A percentile compares a stretch with the other conserved stretches of the same genome.
Evolutionary conservation across 1,140 invertebrate species (phyloP).

Genomic region (Marisa cornuarietis): DNA sequence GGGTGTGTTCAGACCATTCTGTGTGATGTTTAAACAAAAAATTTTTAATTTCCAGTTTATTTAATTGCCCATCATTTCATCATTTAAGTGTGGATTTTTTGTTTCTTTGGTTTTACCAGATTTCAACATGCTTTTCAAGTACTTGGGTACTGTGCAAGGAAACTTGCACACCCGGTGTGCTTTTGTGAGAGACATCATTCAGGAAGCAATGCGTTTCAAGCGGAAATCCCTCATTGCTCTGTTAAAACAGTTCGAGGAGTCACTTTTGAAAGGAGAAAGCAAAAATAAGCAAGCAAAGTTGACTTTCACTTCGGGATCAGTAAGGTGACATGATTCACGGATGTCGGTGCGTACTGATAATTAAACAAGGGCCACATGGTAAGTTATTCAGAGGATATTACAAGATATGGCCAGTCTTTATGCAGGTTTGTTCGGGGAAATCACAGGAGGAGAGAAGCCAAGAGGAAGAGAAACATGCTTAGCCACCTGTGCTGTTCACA

Average conservation of each 20-base stretch:
- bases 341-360: too few relatives aligned
- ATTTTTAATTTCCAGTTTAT: constrained; percentile 31
- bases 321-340: too few relatives aligned
- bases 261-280: constrained; percentile 32
- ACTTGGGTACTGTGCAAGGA: constrained; percentile 78
- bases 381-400: neutral
- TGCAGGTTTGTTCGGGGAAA: neutral
- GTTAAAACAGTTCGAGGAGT: constrained; percentile 59
- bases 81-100: constrained; percentile 46
- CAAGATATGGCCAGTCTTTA: neutral
- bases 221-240: constrained; percentile 76
- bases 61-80: neutral
- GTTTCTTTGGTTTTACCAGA: constrained; percentile 73
- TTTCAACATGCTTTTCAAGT: constrained; percentile 77
- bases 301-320: neutral
- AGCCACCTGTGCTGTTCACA: too few relatives aligned
- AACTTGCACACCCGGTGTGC: constrained; percentile 74
- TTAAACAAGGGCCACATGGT: neutral
- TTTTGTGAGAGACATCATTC: constrained; percentile 79
- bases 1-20: neutral
- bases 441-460: neutral
- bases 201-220: constrained; percentile 84
- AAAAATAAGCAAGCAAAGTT: constrained; percentile 7
- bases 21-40: neutral
- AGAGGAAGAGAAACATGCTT: neutral